These are phyloP conservation scores for Oncorhynchus mykiss DNA, from an alignment of 2,113 vertebrate species.

Conservation along the genomic window DNA sequence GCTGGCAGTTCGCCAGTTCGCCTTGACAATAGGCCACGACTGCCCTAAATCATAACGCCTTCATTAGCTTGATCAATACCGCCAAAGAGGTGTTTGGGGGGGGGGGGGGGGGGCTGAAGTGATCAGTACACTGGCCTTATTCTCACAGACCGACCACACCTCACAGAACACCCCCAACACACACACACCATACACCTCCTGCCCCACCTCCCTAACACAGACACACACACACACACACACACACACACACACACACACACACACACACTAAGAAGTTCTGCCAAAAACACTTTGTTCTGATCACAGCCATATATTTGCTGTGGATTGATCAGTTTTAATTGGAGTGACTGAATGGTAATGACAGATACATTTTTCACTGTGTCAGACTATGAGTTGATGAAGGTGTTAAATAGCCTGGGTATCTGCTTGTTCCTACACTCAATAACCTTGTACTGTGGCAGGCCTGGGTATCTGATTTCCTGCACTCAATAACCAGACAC, in stretches of 20 bases:
- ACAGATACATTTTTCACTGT: not conserved
- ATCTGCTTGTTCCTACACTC: too few species aligned
- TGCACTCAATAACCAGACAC: too few species aligned
- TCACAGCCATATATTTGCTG: not conserved
- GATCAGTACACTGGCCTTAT: not conserved
- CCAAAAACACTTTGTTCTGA: not conserved
- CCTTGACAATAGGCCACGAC: slow-evolving; percentile 64
- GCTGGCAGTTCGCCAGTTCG: slow-evolving; percentile 69
- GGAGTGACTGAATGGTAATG: not conserved
- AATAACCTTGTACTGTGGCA: too few species aligned
- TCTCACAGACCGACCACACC: not conserved
- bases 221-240: not conserved
- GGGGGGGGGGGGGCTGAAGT: not conserved
- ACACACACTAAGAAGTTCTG: not conserved
- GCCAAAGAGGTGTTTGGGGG: slow-evolving; percentile 36
- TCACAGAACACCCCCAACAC: too few species aligned
- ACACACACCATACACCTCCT: too few species aligned
- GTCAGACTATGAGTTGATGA: not conserved
- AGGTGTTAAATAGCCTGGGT: too few species aligned
- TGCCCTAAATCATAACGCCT: slow-evolving; percentile 70
- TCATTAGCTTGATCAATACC: slow-evolving; percentile 73
- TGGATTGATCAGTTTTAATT: not conserved
- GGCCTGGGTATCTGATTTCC: too few species aligned
- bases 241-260: not conserved
- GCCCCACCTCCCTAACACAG: too few species aligned